Evolutionary conservation across 1,140 invertebrate genomes (phyloP).

Genomic region (Eriocheir sinensis): DNA sequence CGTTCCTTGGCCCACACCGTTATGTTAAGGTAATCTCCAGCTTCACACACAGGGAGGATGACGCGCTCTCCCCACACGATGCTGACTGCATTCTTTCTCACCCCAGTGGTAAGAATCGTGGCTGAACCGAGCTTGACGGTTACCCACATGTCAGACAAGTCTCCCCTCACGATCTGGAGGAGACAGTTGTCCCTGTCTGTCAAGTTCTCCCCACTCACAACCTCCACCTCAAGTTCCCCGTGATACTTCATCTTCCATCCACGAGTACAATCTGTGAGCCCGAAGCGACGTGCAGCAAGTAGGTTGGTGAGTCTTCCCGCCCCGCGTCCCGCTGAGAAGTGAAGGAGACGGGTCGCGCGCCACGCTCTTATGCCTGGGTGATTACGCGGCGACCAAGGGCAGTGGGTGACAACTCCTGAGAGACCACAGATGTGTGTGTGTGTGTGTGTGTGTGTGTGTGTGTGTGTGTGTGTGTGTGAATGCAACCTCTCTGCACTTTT

Average conservation of each 20-base stretch:
- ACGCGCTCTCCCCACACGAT: conserved; percentile 51
- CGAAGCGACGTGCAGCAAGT: not conserved
- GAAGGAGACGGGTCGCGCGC: not conserved
- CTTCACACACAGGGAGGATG: conserved; percentile 51
- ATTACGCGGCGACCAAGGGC: too few species aligned
- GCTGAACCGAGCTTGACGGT: conserved; percentile 17
- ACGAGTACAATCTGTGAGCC: not conserved
- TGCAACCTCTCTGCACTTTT: not conserved
- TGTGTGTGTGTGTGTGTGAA: conserved; percentile 1
- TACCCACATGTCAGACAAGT: conserved; percentile 60
- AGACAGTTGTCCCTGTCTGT: conserved; percentile 41
- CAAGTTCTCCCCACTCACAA: conserved; percentile 49
- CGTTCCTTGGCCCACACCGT: conserved; percentile 66
- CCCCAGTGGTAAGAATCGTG: conserved; percentile 36
- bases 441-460: not conserved
- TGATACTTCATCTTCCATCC: not conserved
- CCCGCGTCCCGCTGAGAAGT: not conserved
- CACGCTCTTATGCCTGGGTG: not conserved
- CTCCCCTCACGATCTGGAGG: conserved; percentile 6
- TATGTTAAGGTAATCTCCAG: conserved; percentile 52
- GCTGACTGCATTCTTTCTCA: conserved; percentile 42
- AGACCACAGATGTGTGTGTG: not conserved
- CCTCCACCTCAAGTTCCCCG: conserved; percentile 64
- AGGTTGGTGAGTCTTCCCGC: not conserved
- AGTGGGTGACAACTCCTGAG: too few species aligned